phyloP scores from a whole-genome alignment of 2,113 vertebrate species.

The Ancistrus triradiatus region DNA sequence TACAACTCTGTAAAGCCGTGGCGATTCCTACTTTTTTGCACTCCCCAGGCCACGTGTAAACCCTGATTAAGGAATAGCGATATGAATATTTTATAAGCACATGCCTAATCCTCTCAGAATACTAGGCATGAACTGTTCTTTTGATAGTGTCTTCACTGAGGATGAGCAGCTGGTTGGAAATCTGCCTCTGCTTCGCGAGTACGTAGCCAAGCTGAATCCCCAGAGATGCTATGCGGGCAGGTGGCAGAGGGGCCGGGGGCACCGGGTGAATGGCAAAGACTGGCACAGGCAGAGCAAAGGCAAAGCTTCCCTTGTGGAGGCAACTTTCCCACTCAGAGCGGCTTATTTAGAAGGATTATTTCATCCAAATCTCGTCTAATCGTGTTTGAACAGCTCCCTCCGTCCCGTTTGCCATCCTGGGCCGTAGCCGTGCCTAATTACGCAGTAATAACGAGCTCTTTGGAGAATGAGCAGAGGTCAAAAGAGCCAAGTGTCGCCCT shows the following conservation, averaged over 20 bases:
- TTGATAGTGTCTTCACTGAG: constrained; percentile 8
- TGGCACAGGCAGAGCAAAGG: constrained; percentile 9
- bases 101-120: constrained; percentile 13
- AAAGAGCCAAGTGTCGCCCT: constrained; percentile 1
- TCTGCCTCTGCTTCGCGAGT: constrained; percentile 2
- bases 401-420: constrained; percentile 6
- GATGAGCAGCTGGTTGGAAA: constrained; percentile 33
- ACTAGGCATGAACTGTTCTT: constrained; percentile 13
- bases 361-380: constrained; percentile 64
- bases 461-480: not conserved
- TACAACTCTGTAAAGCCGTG: too few relatives aligned
- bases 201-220: not conserved
- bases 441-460: constrained; percentile 12
- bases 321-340: constrained; percentile 49
- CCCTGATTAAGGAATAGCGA: not conserved
- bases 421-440: constrained; percentile 14
- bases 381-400: constrained; percentile 50
- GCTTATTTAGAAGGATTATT: constrained; percentile 61
- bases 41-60: too few relatives aligned
- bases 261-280: constrained; percentile 1
- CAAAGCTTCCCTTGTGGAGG: constrained; percentile 36
- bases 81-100: not conserved
- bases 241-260: constrained; percentile 20
- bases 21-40: too few relatives aligned
- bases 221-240: constrained; percentile 24